Conservation (phyloP, 1,140 invertebrate genomes). For the Lanistes nyassanus region DNA sequence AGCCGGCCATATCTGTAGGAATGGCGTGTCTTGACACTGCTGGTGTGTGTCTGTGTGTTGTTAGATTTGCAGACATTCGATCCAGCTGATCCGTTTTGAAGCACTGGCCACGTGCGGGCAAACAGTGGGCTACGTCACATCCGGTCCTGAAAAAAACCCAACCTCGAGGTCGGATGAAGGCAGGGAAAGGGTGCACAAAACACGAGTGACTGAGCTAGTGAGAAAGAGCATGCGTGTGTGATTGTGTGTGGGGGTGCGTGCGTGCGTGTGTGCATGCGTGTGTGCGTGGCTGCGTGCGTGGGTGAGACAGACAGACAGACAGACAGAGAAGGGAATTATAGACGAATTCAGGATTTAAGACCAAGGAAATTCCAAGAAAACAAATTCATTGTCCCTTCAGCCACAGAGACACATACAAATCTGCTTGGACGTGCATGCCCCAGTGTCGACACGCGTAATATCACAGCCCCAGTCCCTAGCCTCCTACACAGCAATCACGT, state of each 20-base stretch:
- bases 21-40: neutral
- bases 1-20: neutral
- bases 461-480: neutral
- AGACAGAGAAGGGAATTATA: neutral
- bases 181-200: neutral
- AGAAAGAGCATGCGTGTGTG: neutral
- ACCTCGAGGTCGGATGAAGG: neutral
- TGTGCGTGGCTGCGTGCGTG: neutral
- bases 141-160: neutral
- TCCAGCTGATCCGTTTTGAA: neutral
- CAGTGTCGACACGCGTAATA: neutral
- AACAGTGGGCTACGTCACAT: neutral
- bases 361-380: neutral
- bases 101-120: too few species aligned
- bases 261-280: neutral
- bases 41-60: neutral
- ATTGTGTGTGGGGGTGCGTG: neutral
- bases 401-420: neutral
- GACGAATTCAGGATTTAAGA: neutral
- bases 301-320: neutral
- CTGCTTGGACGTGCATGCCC: neutral
- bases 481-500: too few species aligned
- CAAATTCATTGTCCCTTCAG: neutral
- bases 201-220: neutral
- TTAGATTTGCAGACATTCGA: neutral